Percentiles rank a stretch among this genome's conserved stretches.
Conservation (phyloP, 2,797 vertebrate species). For the Ctenopoma kingsleyae region DNA sequence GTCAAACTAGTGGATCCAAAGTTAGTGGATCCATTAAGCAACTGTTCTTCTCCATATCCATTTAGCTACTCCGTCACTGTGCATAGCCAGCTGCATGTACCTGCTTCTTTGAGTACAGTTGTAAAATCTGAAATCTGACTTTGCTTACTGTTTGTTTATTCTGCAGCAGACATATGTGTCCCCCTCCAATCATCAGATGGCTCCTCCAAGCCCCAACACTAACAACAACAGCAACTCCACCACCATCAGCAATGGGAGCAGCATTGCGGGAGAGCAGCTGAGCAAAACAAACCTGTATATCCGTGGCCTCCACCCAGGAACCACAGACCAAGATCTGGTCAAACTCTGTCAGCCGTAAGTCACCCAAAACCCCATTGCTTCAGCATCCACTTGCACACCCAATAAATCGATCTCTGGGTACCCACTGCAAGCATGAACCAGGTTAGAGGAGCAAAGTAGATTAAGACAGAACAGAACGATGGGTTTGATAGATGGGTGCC, state of each 20-base stretch:
- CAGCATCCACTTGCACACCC: constrained; percentile 19
- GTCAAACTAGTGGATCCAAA: too few species aligned
- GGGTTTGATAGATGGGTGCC: constrained; percentile 14
- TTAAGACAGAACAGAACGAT: constrained; percentile 29
- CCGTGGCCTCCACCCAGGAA: constrained; percentile 92
- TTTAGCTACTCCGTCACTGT: neutral
- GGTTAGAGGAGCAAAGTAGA: constrained; percentile 31
- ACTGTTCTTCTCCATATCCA: constrained; percentile 13
- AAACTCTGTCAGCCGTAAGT: constrained; percentile 96
- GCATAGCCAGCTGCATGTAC: constrained; percentile 4
- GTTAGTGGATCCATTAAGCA: constrained; percentile 4
- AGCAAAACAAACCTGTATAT: constrained; percentile 98
- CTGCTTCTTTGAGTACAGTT: neutral
- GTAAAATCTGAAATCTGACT: constrained; percentile 22
- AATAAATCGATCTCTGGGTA: constrained; percentile 52
- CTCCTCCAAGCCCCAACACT: constrained; percentile 91
- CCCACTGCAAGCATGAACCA: constrained; percentile 2
- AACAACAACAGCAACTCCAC: constrained; percentile 83
- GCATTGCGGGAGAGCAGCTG: constrained; percentile 87
- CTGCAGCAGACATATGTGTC: constrained; percentile 90
- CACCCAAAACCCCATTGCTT: constrained; percentile 44
- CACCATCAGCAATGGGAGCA: constrained; percentile 69
- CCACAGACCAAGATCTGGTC: constrained; percentile 95
- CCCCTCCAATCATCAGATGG: constrained; percentile 89
- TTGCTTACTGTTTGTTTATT: constrained; percentile 9